Evolutionary conservation across 2,113 vertebrate species (phyloP).

Genomic region (Scopus umbretta): DNA sequence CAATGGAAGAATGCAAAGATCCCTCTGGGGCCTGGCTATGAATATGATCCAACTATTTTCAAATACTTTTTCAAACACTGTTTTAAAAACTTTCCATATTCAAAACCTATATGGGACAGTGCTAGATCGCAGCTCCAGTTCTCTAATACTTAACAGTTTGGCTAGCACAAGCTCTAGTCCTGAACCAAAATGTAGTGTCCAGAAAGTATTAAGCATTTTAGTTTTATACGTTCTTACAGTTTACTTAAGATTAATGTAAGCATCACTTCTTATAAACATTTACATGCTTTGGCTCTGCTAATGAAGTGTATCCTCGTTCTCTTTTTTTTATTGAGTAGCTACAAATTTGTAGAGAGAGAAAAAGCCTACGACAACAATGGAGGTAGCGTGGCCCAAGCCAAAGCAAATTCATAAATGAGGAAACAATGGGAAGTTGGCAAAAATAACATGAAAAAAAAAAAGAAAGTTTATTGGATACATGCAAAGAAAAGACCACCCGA

Average conservation of each 20-base stretch:
- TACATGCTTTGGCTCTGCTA: slow-evolving; percentile 14
- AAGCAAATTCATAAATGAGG: background rate
- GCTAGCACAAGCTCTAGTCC: background rate
- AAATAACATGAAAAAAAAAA: background rate
- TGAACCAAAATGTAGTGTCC: background rate
- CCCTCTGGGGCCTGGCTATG: background rate
- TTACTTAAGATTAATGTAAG: slow-evolving; percentile 32
- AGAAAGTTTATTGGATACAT: background rate
- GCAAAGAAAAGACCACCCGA: background rate
- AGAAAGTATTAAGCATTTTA: background rate
- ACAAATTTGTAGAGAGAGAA: background rate
- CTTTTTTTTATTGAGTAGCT: background rate
- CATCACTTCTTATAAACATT: background rate
- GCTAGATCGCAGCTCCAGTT: background rate
- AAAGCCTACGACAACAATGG: background rate
- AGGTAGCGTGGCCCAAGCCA: background rate
- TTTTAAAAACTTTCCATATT: background rate
- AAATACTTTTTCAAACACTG: background rate
- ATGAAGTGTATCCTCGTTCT: background rate
- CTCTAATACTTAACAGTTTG: background rate
- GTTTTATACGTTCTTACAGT: slow-evolving; percentile 9
- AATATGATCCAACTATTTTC: background rate
- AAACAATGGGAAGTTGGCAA: slow-evolving; percentile 17
- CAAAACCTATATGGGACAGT: background rate
- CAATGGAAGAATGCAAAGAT: background rate